A percentile compares a stretch with the other conserved stretches of the same genome.
These are phyloP conservation scores for Gryon sp. DNA, from an alignment of 1,140 invertebrate species.

Conservation along the genomic window DNA sequence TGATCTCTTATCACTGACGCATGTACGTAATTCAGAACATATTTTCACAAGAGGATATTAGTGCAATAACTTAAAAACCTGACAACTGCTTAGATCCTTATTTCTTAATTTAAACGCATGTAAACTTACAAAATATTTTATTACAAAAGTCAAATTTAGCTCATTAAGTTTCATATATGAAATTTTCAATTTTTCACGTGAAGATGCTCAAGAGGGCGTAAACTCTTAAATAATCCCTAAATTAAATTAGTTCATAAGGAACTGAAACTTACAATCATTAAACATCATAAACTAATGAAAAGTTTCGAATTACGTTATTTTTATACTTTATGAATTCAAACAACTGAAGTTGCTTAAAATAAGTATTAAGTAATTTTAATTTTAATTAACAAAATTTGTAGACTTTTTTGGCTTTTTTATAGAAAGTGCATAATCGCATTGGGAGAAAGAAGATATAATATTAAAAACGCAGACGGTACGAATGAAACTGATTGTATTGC, in stretches of 20 bases:
- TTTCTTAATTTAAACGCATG: background rate
- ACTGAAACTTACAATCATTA: too few relatives aligned
- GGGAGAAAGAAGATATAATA: constrained; percentile 35
- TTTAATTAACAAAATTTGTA: constrained; percentile 55
- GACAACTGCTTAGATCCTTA: constrained; percentile 3
- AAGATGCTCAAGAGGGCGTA: too few relatives aligned
- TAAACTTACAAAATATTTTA: constrained; percentile 11
- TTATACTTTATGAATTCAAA: too few relatives aligned
- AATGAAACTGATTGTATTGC: constrained; percentile 50
- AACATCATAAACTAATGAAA: too few relatives aligned
- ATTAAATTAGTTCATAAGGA: too few relatives aligned
- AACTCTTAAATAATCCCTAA: too few relatives aligned
- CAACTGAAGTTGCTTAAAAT: too few relatives aligned
- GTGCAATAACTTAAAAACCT: constrained; percentile 18
- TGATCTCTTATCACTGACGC: constrained; percentile 14
- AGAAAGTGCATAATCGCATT: constrained; percentile 64
- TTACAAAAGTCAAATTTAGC: constrained; percentile 4
- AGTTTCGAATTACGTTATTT: too few relatives aligned
- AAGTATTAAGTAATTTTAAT: constrained; percentile 56
- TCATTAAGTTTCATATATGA: background rate
- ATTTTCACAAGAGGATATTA: constrained; percentile 31
- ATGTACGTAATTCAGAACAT: constrained; percentile 29
- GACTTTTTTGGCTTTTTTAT: constrained; percentile 43
- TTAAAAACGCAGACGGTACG: constrained; percentile 28
- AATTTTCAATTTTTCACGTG: background rate